These are phyloP conservation scores for Agonopterix subpropinquella DNA, from an alignment of 2,888 invertebrate genomes.

Conservation along the genomic window DNA sequence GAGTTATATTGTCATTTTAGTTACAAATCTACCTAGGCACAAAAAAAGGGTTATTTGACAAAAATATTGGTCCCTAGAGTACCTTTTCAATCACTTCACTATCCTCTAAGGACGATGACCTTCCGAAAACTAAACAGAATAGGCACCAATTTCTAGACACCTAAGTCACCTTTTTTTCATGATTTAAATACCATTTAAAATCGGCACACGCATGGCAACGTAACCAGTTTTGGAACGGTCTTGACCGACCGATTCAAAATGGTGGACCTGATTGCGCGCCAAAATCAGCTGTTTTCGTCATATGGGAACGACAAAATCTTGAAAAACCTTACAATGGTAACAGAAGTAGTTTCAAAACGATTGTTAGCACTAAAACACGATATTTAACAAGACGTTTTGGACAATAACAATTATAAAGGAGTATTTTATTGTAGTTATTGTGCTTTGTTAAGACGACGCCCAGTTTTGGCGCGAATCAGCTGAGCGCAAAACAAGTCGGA, in stretches of 20 bases:
- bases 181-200: not conserved
- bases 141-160: too few species aligned
- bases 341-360: constrained; percentile 10
- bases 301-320: constrained; percentile 15
- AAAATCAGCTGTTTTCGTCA: constrained; percentile 29
- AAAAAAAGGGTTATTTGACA: too few species aligned
- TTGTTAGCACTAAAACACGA: constrained; percentile 22
- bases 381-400: constrained; percentile 21
- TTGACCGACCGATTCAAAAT: constrained; percentile 12
- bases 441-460: constrained; percentile 3
- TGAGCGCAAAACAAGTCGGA: constrained; percentile 17
- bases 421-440: constrained; percentile 12
- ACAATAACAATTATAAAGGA: constrained; percentile 19
- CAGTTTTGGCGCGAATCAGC: constrained; percentile 26
- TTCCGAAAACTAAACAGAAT: too few species aligned
- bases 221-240: constrained; percentile 16
- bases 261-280: constrained; percentile 21
- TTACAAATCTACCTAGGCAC: too few species aligned
- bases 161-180: too few species aligned
- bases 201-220: constrained; percentile 12
- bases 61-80: too few species aligned
- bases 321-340: constrained; percentile 5
- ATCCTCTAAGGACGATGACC: too few species aligned
- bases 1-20: too few species aligned
- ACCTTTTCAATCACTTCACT: too few species aligned